Percentiles rank a stretch among this genome's conserved stretches.
Conservation (phyloP, 1,140 invertebrate species). For the Diorhabda carinulata region DNA sequence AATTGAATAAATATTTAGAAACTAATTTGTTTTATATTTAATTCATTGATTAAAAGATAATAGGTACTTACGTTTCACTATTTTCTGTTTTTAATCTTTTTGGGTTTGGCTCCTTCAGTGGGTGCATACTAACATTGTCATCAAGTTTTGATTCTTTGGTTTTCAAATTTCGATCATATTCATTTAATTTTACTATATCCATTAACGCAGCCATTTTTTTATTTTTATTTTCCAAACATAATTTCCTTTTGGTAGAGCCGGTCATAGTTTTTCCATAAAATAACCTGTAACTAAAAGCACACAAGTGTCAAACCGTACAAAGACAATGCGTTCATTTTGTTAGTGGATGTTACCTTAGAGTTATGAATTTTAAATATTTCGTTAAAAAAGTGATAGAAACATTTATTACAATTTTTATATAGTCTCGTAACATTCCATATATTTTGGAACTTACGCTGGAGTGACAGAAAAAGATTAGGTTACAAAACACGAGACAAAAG, state of each 20-base stretch:
- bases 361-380: conserved; percentile 17
- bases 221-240: conserved; percentile 58
- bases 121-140: conserved; percentile 10
- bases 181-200: conserved; percentile 59
- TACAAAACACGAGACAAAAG: conserved; percentile 14
- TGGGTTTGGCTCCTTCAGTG: conserved; percentile 36
- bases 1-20: no score
- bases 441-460: conserved; percentile 13
- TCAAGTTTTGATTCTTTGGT: conserved; percentile 24
- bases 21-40: no score
- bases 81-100: conserved; percentile 38
- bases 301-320: not conserved
- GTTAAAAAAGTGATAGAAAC: conserved; percentile 18
- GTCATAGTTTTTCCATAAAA: conserved; percentile 39
- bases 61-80: conserved; percentile 14
- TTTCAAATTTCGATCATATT: conserved; percentile 50
- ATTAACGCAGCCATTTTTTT: conserved; percentile 61
- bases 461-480: conserved; percentile 13
- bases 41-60: no score
- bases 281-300: conserved; percentile 25
- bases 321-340: not conserved
- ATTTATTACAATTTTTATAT: conserved; percentile 22
- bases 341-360: conserved; percentile 7
- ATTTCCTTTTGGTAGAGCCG: conserved; percentile 46
- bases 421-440: conserved; percentile 20